Base-by-base conservation (phyloP, 2,113 vertebrate genomes). In the Xyrauchen texanus region DNA sequence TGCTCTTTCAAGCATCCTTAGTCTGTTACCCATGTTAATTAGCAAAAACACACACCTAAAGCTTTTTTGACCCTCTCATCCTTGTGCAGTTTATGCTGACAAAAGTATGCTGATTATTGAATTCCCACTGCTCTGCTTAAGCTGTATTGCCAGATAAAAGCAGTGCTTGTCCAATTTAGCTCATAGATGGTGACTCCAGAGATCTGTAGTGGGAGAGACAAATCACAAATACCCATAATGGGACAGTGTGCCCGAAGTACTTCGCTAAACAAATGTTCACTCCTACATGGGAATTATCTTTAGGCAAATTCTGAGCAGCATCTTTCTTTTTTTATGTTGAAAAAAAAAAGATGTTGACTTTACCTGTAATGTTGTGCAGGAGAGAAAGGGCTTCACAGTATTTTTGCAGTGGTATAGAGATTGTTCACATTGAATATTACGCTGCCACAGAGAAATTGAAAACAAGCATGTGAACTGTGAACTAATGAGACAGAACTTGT, bases 311-410 rank as follows among this genome's bases (percentile, higher is more conserved):
- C 12, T 57, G 55, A n/a, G 12, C 7, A 52, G 8, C n/a, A 57
- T n/a, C 13, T 11, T 9, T 46, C n/a, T 52, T 68, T 68, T 16
- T 4, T 4, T 5, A 5, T 3, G n/a, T 6, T 13, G n/a, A 44
- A 55, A n/a, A 7, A 16, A 8, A 1, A n/a, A n/a, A n/a, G n/a
- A n/a, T 13, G 1, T 68, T 6, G 3, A 6, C 4, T 51, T 85
- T 91, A 93, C 91, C 92, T 93, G 91, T 92, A 80, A n/a, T n/a
- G n/a, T n/a, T 93, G 83, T 83, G 67, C 73, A 70, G 82, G 51
- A 84, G 81, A 53, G 87, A 90, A 60, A 92, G 78, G 42, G 86
- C 89, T 85, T 92, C 87, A 42, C 91, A 93, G 87, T 92, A 90
- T 51, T 79, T 90, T 83, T 91, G 88, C 83, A 91, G 89, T 5